Evolutionary conservation across 2,797 vertebrate species (phyloP), one percentile per base, ranked within the genome.

Genomic region (Allobates femoralis): DNA sequence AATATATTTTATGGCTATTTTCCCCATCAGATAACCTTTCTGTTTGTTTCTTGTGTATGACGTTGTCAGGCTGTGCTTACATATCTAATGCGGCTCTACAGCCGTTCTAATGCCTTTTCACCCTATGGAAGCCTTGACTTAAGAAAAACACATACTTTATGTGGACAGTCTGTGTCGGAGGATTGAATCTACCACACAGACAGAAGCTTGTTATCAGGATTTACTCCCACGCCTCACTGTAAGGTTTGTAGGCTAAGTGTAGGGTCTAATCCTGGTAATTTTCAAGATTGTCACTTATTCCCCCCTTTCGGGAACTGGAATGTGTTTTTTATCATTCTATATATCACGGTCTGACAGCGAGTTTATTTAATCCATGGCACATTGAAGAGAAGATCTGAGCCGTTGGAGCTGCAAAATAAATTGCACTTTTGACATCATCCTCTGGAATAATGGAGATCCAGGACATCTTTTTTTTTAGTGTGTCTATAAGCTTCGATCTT

Each of bases 381-480:
- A 90, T 87, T 91, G 90, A 92, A 90, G 88, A 92, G 92, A 89
- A 89, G 85, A 90, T 92, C 66, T 28, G 86, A 91, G 88, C 90
- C 83, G 89, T 89, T 88, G 86, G 91, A 90, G 91, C 89, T 89
- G 88, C 82, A 85, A 34, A 26, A 28, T 82, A 89, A 89, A 88
- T 90, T 91, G 92, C 90, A 90, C 86, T 91, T 93, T 93, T 91
- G 91, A 92, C 90, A 66, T 92, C 64, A 90, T 91, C 92, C 90
- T 90, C 90, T 90, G 16, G 37, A 91, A 92, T 90, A 90, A 90
- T 91, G 89, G 92, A 94, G 92, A 93, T 90, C 89, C 91, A 90
- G 92, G 90, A 87, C 87, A 89, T 86, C 19, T 32, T 89, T 89
- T 89, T 91, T 92, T 32, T 89, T 89, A 89, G 91, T 92, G 92